Evolutionary conservation across 1,140 invertebrate species (phyloP).

Genomic region (Heliconius melpomene): DNA sequence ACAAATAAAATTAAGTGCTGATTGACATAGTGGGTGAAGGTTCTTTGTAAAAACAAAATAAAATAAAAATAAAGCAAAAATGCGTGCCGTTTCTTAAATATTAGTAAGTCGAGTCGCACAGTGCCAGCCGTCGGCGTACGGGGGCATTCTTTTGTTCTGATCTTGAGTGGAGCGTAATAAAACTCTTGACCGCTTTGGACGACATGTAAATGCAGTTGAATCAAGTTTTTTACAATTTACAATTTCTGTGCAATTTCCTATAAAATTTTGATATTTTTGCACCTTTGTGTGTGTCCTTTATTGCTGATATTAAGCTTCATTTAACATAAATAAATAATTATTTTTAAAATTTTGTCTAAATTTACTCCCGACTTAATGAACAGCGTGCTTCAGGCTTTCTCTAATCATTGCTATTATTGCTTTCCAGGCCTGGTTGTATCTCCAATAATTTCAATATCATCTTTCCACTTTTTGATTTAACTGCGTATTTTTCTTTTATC

Average conservation of each 20-base stretch:
- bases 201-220: slow-evolving; percentile 3
- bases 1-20: not conserved
- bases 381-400: too few species aligned
- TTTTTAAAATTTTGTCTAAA: too few species aligned
- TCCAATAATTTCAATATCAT: too few species aligned
- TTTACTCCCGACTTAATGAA: too few species aligned
- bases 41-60: too few species aligned
- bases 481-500: too few species aligned
- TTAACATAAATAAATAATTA: too few species aligned
- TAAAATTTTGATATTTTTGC: not conserved
- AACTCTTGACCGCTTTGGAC: not conserved
- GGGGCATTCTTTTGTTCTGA: not conserved
- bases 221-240: not conserved
- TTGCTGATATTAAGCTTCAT: too few species aligned
- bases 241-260: not conserved
- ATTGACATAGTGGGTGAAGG: not conserved
- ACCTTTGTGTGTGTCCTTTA: too few species aligned
- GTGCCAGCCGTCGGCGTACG: not conserved
- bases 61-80: not conserved
- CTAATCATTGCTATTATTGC: too few species aligned
- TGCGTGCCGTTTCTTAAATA: not conserved
- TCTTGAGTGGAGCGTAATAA: slow-evolving; percentile 4
- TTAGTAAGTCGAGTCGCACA: not conserved
- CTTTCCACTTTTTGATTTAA: too few species aligned
- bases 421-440: too few species aligned